Conservation (phyloP, 2,113 vertebrate genomes). For the Calyptommatus sinebrachiatus region DNA sequence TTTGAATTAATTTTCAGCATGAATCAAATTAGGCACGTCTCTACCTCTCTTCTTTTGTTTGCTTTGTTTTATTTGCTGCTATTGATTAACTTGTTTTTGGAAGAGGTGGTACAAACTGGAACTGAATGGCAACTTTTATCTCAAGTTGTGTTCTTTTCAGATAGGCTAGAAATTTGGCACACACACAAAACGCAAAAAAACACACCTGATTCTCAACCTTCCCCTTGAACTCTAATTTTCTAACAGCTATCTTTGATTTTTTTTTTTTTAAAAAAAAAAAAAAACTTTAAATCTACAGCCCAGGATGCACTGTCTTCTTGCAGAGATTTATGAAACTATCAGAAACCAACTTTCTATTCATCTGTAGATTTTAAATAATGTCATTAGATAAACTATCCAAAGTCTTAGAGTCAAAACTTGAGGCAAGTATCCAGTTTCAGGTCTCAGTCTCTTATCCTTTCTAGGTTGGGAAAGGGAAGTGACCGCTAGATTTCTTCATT, state of each 20-base stretch:
- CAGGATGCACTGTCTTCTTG: neutral
- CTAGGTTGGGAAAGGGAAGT: slow-evolving; percentile 26
- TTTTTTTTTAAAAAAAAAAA: no score
- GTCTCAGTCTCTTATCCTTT: slow-evolving; percentile 22
- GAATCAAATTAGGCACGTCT: no score
- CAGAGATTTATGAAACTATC: slow-evolving; percentile 19
- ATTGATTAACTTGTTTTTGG: no score
- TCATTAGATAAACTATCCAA: slow-evolving; percentile 39
- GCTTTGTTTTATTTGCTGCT: no score
- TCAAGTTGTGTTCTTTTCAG: neutral
- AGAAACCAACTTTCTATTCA: slow-evolving; percentile 21
- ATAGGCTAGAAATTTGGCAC: neutral
- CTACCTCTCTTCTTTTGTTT: no score
- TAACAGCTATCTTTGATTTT: neutral
- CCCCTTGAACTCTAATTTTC: neutral
- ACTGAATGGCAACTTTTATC: neutral
- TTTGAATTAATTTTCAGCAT: no score
- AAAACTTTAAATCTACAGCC: neutral
- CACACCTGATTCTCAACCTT: neutral
- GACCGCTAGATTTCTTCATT: slow-evolving; percentile 2
- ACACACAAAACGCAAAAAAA: no score
- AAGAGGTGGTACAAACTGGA: neutral
- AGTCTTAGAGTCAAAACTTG: slow-evolving; percentile 21
- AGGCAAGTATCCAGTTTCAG: neutral
- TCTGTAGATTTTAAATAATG: neutral